Percentiles rank a stretch among this genome's conserved stretches.
Conservation (phyloP, 2,888 invertebrate genomes). For the Drosophila acutilabella region DNA sequence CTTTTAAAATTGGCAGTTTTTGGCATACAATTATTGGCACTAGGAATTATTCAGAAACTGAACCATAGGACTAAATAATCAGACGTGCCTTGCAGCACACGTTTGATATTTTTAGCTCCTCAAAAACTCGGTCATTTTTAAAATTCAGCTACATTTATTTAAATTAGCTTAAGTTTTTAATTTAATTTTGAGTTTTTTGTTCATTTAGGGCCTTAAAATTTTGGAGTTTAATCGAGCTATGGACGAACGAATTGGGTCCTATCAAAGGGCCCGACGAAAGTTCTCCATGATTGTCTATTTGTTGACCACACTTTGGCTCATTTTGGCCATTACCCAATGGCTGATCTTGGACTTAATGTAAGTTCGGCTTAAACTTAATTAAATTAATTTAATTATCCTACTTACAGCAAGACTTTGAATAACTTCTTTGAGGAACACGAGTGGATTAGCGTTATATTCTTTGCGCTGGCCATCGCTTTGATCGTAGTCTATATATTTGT, state of each 20-base stretch:
- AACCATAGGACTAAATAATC: conserved; percentile 8
- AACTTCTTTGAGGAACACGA: conserved; percentile 6
- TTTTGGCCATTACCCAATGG: conserved; percentile 67
- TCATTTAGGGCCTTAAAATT: conserved; percentile 2
- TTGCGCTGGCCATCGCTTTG: conserved; percentile 54
- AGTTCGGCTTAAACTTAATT: conserved; percentile 24
- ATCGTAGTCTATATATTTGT: conserved; percentile 66
- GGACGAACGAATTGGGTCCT: conserved; percentile 37
- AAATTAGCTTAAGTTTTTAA: not conserved
- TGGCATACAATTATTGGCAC: no score
- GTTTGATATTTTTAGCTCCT: not conserved
- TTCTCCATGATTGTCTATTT: conserved; percentile 62
- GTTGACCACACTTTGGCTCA: conserved; percentile 54
- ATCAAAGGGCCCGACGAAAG: conserved; percentile 62
- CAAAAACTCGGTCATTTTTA: not conserved
- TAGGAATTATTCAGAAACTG: not conserved
- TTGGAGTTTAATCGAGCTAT: conserved; percentile 8
- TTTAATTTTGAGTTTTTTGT: not conserved
- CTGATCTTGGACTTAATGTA: conserved; percentile 47
- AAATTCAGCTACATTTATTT: no score
- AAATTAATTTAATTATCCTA: not conserved
- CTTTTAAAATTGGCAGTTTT: no score
- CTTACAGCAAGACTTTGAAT: conserved; percentile 5
- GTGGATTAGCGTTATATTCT: conserved; percentile 57
- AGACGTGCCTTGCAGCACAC: conserved; percentile 14